Conservation (phyloP, 2,888 invertebrate genomes). For the Drosophila longiperda region DNA sequence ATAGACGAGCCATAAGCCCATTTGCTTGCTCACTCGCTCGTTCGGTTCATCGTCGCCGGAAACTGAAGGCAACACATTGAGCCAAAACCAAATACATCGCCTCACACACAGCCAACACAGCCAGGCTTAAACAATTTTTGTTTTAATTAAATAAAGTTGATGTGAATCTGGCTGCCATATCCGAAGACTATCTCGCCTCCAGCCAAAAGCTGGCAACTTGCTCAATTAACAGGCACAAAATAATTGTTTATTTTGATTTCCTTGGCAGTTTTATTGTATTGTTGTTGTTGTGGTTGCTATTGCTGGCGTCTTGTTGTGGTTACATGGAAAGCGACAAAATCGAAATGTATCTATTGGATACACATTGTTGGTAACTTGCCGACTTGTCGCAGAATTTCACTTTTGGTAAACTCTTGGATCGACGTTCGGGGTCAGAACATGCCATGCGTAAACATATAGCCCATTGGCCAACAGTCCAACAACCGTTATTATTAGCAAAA, state of each 20-base stretch:
- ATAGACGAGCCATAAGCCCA: constrained; percentile 64
- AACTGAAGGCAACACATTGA: constrained; percentile 70
- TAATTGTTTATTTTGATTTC: constrained; percentile 64
- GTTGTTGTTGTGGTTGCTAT: not conserved
- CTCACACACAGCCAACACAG: constrained; percentile 6
- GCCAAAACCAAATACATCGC: constrained; percentile 37
- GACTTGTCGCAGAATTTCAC: constrained; percentile 56
- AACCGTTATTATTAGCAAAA: constrained; percentile 54
- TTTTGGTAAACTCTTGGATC: constrained; percentile 43
- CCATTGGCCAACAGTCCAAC: constrained; percentile 24
- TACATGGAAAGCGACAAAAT: constrained; percentile 49
- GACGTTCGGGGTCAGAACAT: constrained; percentile 49
- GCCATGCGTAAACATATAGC: constrained; percentile 64
- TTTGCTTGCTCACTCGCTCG: constrained; percentile 62
- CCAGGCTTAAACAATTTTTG: constrained; percentile 50
- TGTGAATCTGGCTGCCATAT: constrained; percentile 35
- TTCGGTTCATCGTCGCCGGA: constrained; percentile 47
- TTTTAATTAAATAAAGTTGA: constrained; percentile 62
- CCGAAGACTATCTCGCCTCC: constrained; percentile 25
- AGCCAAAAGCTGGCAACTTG: constrained; percentile 24
- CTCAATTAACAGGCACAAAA: constrained; percentile 44
- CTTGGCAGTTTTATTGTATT: constrained; percentile 41
- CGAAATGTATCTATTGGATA: constrained; percentile 40
- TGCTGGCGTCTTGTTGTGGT: constrained; percentile 51
- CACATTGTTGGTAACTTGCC: constrained; percentile 24